Base-by-base conservation (phyloP, 2,888 invertebrate genomes). In the Diadromus collaris region DNA sequence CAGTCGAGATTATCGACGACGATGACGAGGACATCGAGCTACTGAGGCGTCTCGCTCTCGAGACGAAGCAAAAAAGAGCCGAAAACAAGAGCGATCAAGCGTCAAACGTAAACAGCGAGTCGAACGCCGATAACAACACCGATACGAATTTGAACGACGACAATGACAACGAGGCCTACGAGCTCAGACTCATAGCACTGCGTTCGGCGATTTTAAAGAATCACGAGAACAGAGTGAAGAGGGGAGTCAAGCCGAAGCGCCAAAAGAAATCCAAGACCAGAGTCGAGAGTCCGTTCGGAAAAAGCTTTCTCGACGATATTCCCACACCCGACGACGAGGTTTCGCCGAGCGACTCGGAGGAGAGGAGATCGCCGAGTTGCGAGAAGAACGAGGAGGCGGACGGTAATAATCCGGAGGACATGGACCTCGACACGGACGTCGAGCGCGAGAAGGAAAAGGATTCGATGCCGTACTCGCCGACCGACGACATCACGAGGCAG, bases 191-290 rank as follows among this genome's bases (percentile, higher is more conserved):
- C 83, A 94, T 94, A 81, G 95, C 95, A 70, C 89, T 95, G n/a
- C 93, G 93, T 83, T 95, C 95, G n/a, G 94, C 95, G 6, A 90
- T 95, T 56, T 85, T 94, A 54, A 95, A 94, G 83, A 95, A 94
- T 88, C 94, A 93, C 76, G 92, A 93, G 81, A 93, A 94, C 87
- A 92, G 93, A 86, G 78, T 88, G 29, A 83, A 86, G 19, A 79
- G 81, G 2, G 82, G 78, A 0, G 32, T 76, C 2, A 76, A 80
- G 6, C 58, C 71, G 9, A 79, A 71, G n/a, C 51, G 56, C 13
- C 81, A 70, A 10, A 44, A 32, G 19, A 63, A 68, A 38, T 21
- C 61, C 6, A 38, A 65, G 1, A 51, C 78, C 1, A 82, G 84
- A n/a, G 84, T 85, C 10, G 87, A 88, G 67, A 90, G 90, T 76